These are phyloP conservation scores for Labeo catla DNA, from an alignment of 2,113 vertebrate genomes.

Conservation along the genomic window DNA sequence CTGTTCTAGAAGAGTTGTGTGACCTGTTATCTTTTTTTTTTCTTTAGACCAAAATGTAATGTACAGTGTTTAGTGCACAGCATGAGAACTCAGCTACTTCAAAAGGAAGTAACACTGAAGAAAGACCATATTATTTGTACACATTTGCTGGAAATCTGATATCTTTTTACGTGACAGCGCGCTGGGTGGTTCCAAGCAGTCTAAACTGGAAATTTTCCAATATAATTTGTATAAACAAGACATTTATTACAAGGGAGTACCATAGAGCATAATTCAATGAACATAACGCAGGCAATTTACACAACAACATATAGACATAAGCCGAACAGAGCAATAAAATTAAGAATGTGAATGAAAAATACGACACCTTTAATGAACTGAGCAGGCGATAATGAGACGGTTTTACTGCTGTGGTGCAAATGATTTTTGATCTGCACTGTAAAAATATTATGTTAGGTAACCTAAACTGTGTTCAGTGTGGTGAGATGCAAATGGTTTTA, in stretches of 20 bases:
- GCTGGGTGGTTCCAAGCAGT: not conserved
- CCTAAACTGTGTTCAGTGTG: not conserved
- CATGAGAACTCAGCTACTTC: not conserved
- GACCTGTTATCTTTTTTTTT: not conserved
- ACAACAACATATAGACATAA: not conserved
- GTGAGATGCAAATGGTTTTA: too few species aligned
- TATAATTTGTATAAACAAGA: not conserved
- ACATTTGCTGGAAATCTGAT: not conserved
- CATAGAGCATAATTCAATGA: not conserved
- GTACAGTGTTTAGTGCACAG: not conserved
- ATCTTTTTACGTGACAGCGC: not conserved
- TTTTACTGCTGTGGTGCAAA: not conserved
- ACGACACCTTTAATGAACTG: not conserved
- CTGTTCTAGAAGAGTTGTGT: not conserved
- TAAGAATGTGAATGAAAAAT: not conserved
- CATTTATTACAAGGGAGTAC: not conserved
- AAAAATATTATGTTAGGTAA: not conserved
- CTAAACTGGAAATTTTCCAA: not conserved
- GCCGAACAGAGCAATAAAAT: not conserved
- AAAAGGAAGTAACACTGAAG: not conserved
- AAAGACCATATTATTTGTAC: not conserved
- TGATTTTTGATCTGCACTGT: not conserved
- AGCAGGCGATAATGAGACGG: not conserved
- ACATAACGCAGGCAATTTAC: not conserved
- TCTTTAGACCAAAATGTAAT: not conserved